Evolutionary conservation across 2,888 invertebrate genomes (phyloP), one percentile per base, ranked within the genome.

Genomic region (Cosmia pyralina): DNA sequence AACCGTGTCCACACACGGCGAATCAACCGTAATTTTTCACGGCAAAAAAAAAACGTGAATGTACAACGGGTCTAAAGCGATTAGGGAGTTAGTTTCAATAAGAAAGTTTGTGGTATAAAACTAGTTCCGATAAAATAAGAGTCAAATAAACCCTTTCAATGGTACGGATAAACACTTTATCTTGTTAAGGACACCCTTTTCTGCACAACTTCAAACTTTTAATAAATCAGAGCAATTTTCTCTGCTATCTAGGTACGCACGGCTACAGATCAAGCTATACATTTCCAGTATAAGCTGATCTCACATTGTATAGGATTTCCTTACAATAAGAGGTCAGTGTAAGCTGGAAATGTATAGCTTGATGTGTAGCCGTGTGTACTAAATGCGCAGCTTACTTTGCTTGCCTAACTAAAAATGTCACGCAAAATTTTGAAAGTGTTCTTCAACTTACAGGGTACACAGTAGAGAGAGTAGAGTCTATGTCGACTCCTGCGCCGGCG

Each of bases 381-480:
- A 46, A 48, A n/a, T 15, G 7, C 13, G 13, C n/a, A 38, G 44
- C 13, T 55, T 38, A n/a, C 2, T 28, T 75, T 73, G 62, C 6
- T 41, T 22, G 41, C 10, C 17, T 28, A 13, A 28, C 2, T 6
- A 52, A 75, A 34, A 34, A 15, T 19, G 2, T 8, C 28, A 38
- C 11, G 28, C 28, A 46, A 48, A 50, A 57, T 52, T 72, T 28
- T 64, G 13, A 64, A 58, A 62, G 28, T 10, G 0, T 22, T 57
- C 7, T 28, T 44, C 15, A 58, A 22, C 90, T 92, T 71, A 28
- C 41, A 79, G 73, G 15, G 17, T 73, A 69, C 57, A 83, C 91
- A 77, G 96, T 93, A 95, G 69, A 88, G 91, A 5, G 89, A 46
- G 87, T 92, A 48, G 96, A 96, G 82, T 89, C 95, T 1, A 88